Base-by-base conservation (phyloP, 1,140 invertebrate genomes). In the Paralvinella palmiformis region DNA sequence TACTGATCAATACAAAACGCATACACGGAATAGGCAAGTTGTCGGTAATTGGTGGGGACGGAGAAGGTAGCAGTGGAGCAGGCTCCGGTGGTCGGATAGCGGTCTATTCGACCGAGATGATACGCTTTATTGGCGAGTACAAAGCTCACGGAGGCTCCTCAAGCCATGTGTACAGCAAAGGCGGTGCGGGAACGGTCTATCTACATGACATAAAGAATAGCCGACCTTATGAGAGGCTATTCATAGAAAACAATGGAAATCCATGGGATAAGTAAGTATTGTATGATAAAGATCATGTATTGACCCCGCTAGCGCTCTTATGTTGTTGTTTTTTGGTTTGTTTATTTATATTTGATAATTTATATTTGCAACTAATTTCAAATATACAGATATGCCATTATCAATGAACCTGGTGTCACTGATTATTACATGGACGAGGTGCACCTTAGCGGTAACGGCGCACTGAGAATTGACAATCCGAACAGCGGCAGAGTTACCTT, bases 11-110 rank as follows among this genome's bases (percentile, higher is more conserved):
- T 44, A 59, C 71, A 2, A 68, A 65, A 20, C 44, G 62, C 29
- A 70, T 75, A 52, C 69, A 75, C 63, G 73, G 72, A 3, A 72
- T 71, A 59, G 73, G 73, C 0, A 52, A 48, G n/a, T 68, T 75
- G 31, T 70, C 71, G 5, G 66, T 62, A 24, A 60, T 66, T 45
- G 73, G 73, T n/a, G 73, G 73, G 29, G 44, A 55, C 22, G 64
- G 71, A 15, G 60, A 27, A 58, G 53, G 48, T 50, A 59, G 27
- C 15, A 67, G 69, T 65, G 73, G 73, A 10, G 71, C 64, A 20
- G 73, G 73, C 6, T 64, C 73, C 22, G 73, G 66, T 31, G 73
- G 73, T 2, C 59, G 72, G 44, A 70, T 75, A n/a, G 69, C 72
- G 29, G 59, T 75, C 7, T 65, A 75, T 36, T 62, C 67, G 13